These are phyloP conservation scores for Hypanus sabinus DNA, from an alignment of 2,113 vertebrate genomes.

Conservation along the genomic window DNA sequence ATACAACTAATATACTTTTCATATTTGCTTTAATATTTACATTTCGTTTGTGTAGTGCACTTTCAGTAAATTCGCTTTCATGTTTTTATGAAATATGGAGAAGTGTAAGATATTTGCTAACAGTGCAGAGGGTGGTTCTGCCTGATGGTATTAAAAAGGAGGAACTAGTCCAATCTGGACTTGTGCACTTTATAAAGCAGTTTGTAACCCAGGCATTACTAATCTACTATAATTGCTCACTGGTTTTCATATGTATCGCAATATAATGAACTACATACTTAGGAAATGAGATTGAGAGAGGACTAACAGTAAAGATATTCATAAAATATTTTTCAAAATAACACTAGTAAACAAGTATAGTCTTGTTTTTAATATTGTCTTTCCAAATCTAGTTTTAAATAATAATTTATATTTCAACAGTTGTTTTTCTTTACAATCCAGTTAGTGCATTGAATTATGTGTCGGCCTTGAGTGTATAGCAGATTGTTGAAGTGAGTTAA, in stretches of 20 bases:
- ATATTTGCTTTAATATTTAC: neutral
- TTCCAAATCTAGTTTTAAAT: constrained; percentile 12
- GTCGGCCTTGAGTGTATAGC: neutral
- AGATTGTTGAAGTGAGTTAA: neutral
- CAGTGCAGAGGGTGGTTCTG: neutral
- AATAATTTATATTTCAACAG: neutral
- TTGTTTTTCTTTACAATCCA: neutral
- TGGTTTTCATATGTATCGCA: neutral
- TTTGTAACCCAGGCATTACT: constrained; percentile 9
- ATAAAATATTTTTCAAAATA: neutral
- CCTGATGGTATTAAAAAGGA: neutral
- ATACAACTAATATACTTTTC: neutral
- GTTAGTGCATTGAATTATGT: neutral
- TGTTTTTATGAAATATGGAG: neutral
- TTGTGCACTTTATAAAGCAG: neutral
- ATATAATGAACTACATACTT: neutral
- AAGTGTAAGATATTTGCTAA: neutral
- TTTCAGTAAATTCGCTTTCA: neutral
- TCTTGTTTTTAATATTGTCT: neutral
- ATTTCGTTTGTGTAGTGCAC: neutral
- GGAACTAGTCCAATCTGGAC: neutral
- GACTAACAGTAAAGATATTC: neutral
- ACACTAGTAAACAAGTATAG: neutral
- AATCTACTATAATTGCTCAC: neutral
- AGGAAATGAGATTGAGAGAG: neutral